A percentile compares a stretch with the other conserved stretches of the same genome.
phyloP scores from a whole-genome alignment of 1,140 invertebrate species.

The Bombus impatiens region DNA sequence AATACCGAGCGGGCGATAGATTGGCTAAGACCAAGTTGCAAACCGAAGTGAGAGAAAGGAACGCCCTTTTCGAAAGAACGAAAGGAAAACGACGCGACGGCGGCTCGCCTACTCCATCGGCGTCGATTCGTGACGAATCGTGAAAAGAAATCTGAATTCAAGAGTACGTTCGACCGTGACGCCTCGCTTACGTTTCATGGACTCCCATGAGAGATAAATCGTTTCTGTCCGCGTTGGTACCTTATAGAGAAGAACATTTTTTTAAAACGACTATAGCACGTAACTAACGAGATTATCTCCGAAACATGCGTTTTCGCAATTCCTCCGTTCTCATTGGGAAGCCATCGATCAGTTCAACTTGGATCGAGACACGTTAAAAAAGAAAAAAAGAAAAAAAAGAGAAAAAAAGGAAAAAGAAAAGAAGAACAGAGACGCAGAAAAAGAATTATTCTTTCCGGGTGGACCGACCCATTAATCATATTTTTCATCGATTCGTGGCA shows the following conservation, averaged over 20 bases:
- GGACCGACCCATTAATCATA: not conserved
- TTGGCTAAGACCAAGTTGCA: not conserved
- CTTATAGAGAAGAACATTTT: not conserved
- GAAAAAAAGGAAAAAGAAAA: no score
- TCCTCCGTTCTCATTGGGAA: not conserved
- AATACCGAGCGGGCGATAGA: not conserved
- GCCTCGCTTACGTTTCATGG: slow-evolving; percentile 5
- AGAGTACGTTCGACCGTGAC: not conserved
- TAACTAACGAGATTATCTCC: not conserved
- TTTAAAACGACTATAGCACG: not conserved
- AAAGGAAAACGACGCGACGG: not conserved
- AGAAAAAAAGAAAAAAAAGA: no score
- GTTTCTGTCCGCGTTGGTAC: not conserved
- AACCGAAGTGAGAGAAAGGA: not conserved
- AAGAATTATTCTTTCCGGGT: no score
- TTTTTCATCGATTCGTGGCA: not conserved
- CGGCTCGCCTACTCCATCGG: no score
- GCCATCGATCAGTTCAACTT: not conserved
- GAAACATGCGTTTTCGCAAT: not conserved
- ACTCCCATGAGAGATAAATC: slow-evolving; percentile 2
- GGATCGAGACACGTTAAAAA: not conserved
- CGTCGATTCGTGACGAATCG: slow-evolving; percentile 12
- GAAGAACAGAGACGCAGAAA: no score
- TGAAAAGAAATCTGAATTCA: slow-evolving; percentile 18
- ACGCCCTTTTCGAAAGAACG: not conserved